Base-by-base conservation (phyloP, 2,113 vertebrate genomes). In the Lophotis ruficrista region DNA sequence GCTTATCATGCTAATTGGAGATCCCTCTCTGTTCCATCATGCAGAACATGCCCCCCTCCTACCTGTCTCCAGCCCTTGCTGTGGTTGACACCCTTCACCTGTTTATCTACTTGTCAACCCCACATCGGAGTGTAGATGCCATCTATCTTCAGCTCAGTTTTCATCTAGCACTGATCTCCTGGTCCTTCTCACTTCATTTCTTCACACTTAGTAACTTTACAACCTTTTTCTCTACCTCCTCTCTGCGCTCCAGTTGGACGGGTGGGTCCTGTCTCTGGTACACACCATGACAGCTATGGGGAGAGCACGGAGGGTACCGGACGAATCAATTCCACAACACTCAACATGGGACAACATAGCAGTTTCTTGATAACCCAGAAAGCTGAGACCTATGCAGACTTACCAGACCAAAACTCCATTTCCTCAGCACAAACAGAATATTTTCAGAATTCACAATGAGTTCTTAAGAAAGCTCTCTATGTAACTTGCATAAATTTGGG, bases 121-220 rank as follows among this genome's bases (percentile, higher is more conserved):
- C 77, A 38, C 53, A n/a, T 0, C 0, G 1, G 16, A 28, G 16
- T 6, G 31, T 22, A 0, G 1, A 54, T 7, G 2, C 19, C 78
- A 24, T 31, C 21, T 14, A 24, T 17, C 56, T 64, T 14, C 25
- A 33, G 3, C 17, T 69, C 64, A n/a, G 7, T 27, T 72, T 64
- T 45, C 43, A 72, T 5, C 43, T n/a, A 12, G 17, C 35, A 45
- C 14, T 22, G 56, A 65, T 30, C 21, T 80, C 47, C 38, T 60
- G 14, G 15, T 38, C 65, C 19, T 69, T 70, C 50, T 61, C 50
- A 37, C 6, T 41, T 16, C 18, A 28, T 43, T 83, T 70, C 56
- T 48, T 43, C 4, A 7, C 56, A 43, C 17, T 28, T 41, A 21
- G 2, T n/a, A 43, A 65, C 66, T 88, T 80, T 31, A 48, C 18